A percentile compares a stretch with the other conserved stretches of the same genome.
Conservation (phyloP, 30 jellyfish, hydroid and myxozoan species). For the Catostylus mosaicus region DNA sequence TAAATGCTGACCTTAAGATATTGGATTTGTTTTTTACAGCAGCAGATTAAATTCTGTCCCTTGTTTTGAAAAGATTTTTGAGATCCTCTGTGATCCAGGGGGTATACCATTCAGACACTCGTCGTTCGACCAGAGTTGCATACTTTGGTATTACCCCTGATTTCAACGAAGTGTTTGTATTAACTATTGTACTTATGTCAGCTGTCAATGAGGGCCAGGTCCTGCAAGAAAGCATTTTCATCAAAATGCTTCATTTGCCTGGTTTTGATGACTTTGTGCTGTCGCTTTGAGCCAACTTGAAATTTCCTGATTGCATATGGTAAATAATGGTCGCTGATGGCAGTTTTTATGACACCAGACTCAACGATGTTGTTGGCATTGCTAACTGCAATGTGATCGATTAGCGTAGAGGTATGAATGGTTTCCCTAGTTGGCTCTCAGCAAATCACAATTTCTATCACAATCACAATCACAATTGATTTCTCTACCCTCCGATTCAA, state of each 20-base stretch:
- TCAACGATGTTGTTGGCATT: too few relatives aligned
- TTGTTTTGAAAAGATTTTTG: too few relatives aligned
- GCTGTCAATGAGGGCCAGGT: too few relatives aligned
- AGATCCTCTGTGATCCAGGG: too few relatives aligned
- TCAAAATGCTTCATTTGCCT: constrained; percentile 1
- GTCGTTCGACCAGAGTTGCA: neutral
- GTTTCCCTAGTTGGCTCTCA: too few relatives aligned
- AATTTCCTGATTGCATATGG: neutral
- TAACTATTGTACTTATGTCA: too few relatives aligned
- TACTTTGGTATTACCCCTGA: neutral
- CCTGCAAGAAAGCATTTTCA: too few relatives aligned
- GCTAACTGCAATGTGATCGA: too few relatives aligned
- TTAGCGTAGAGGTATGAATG: neutral
- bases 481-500: neutral
- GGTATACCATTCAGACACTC: constrained; percentile 4
- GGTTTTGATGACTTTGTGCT: neutral
- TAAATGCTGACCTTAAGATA: neutral
- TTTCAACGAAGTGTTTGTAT: neutral
- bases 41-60: too few relatives aligned
- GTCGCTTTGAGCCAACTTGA: constrained; percentile 1
- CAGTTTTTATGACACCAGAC: neutral
- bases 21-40: too few relatives aligned
- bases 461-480: neutral
- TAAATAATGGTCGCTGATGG: neutral
- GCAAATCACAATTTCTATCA: neutral